Conservation (phyloP, 2,113 vertebrate species). For the Trinectes maculatus region DNA sequence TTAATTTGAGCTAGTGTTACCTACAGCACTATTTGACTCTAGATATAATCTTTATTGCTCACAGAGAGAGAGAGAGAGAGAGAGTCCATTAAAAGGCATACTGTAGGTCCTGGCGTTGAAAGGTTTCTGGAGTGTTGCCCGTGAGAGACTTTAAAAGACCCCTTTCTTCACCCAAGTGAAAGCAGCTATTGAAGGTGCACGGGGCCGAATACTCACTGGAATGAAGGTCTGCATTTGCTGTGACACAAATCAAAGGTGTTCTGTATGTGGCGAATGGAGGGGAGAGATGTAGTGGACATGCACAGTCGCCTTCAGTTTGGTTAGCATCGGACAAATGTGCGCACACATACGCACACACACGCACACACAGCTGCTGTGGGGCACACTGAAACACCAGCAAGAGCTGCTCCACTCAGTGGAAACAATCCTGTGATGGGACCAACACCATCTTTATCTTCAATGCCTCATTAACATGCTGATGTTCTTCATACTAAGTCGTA, state of each 20-base stretch:
- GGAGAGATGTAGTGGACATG: constrained; percentile 31
- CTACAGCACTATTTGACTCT: constrained; percentile 63
- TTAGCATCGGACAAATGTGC: constrained; percentile 9
- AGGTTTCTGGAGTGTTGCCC: constrained; percentile 74
- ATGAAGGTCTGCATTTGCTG: constrained; percentile 58
- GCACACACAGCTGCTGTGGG: not conserved
- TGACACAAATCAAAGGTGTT: constrained; percentile 62
- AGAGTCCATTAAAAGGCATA: constrained; percentile 73
- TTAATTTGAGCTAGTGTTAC: constrained; percentile 68
- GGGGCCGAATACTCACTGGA: constrained; percentile 53
- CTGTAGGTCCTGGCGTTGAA: constrained; percentile 67
- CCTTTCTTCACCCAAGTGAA: constrained; percentile 71
- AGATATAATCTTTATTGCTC: constrained; percentile 77
- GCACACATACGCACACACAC: constrained; percentile 22
- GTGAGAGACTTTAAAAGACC: constrained; percentile 62
- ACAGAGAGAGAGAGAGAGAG: constrained; percentile 59
- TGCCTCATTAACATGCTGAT: not conserved
- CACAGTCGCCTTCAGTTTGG: constrained; percentile 45
- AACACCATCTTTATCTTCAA: not conserved
- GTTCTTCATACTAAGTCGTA: no score
- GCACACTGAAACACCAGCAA: constrained; percentile 20
- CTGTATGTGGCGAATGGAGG: constrained; percentile 44
- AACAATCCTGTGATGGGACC: not conserved
- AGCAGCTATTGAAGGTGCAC: constrained; percentile 70
- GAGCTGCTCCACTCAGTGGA: not conserved